Evolutionary conservation across 2,797 vertebrate species (phyloP).

Genomic region (Sebastes reedi): DNA sequence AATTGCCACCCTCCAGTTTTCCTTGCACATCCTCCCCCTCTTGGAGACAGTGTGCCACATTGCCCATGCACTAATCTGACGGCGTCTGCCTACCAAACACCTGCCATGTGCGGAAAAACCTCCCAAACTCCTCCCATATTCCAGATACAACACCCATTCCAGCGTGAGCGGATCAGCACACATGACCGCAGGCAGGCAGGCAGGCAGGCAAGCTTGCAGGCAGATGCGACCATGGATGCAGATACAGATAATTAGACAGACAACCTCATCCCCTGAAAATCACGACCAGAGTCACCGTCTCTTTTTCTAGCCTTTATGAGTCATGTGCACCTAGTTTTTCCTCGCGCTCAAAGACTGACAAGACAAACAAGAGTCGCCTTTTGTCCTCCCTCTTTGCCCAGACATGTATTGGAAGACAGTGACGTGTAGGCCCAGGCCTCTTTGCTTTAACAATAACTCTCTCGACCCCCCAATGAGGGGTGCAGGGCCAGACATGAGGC

Average conservation of each 20-base stretch:
- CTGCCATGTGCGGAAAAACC: constrained; percentile 70
- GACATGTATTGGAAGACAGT: constrained; percentile 74
- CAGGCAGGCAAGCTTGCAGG: constrained; percentile 17
- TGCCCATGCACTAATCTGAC: constrained; percentile 77
- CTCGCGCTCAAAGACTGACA: constrained; percentile 37
- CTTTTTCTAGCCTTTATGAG: constrained; percentile 13
- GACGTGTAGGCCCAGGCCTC: constrained; percentile 73
- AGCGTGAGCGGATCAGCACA: constrained; percentile 53
- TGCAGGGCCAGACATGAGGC: constrained; percentile 83
- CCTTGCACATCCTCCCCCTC: constrained; percentile 62
- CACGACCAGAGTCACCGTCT: constrained; percentile 13
- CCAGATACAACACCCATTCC: constrained; percentile 45
- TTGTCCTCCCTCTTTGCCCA: constrained; percentile 67
- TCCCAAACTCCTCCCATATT: constrained; percentile 61
- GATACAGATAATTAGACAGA: constrained; percentile 59
- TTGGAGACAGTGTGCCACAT: constrained; percentile 76
- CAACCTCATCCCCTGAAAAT: constrained; percentile 39
- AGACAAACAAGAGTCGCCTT: constrained; percentile 60
- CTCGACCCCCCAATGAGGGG: constrained; percentile 79
- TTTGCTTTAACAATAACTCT: constrained; percentile 80
- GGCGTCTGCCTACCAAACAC: constrained; percentile 80
- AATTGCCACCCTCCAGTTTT: constrained; percentile 80
- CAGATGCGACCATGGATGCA: constrained; percentile 56
- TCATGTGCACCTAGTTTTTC: constrained; percentile 27
- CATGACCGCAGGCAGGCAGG: constrained; percentile 26